Evolutionary conservation across 2,113 vertebrate species (phyloP), one percentile per base, ranked within the genome.

Genomic region (Abramis brama): DNA sequence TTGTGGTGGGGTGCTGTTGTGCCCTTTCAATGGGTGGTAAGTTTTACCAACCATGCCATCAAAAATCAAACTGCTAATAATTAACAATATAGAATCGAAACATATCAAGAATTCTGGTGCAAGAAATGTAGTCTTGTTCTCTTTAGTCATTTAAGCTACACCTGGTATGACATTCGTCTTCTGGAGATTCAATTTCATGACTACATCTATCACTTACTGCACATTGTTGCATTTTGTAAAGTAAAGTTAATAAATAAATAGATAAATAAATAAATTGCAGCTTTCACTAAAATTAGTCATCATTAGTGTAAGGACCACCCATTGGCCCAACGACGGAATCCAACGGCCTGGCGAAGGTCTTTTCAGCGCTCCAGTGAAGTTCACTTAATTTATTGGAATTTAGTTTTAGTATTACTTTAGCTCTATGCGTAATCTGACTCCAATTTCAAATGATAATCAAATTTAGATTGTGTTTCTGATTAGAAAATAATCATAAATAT

Each of bases 1-100:
- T 94, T 55, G 50, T 90, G 12, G 55, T 94, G 90, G 91, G 90
- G 66, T 13, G 93, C 64, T 90, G 88, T 87, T 85, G 60, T 83
- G 39, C 86, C 85, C 4, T 84, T 73, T 84, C 74, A 86, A 13
- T 86, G 77, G 39, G 83, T 52, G 93, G 94, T 95, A 89, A 85
- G 86, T 76, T 59, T 43, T 33, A 43, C 12, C 45, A 50, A 55
- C 6, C 12, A 43, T 30, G 2, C 5, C 66, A 71, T 64, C 15
- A 47, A 66, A 82, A 55, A 47, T 15, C 23, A 2, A 73, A 73
- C 23, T 2, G 4, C 11, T 45, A 21, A 70, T 70, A 19, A 21
- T 11, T 23, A 71, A 43, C 19, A 23, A 43, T 5, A 25, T 27
- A 50, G n/a, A 13, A 75, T 25, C 0, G 13, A 27, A 75, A 6